phyloP scores from a whole-genome alignment of 2,888 invertebrate species.

The Habrosyne pyritoides region DNA sequence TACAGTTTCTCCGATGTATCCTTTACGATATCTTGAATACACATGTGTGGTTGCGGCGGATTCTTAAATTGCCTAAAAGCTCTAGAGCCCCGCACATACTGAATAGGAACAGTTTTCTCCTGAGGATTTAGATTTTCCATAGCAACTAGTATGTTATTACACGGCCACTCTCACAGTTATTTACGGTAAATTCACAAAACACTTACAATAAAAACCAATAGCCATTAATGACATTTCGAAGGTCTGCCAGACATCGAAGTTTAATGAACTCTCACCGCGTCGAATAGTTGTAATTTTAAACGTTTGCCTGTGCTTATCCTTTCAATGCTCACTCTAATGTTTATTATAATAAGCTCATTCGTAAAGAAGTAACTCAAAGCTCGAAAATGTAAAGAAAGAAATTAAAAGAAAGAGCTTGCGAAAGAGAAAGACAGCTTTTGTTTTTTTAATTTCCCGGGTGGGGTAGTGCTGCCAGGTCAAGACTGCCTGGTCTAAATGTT shows the following conservation, averaged over 20 bases:
- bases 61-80: constrained; percentile 88
- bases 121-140: constrained; percentile 74
- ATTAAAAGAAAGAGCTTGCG: constrained; percentile 48
- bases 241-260: constrained; percentile 60
- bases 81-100: constrained; percentile 83
- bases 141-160: constrained; percentile 40
- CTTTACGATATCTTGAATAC: constrained; percentile 86
- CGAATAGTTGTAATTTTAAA: constrained; percentile 36
- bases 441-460: constrained; percentile 32
- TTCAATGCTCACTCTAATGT: constrained; percentile 40
- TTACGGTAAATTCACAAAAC: constrained; percentile 50
- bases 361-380: constrained; percentile 46
- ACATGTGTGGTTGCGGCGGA: constrained; percentile 91
- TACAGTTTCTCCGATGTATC: constrained; percentile 83
- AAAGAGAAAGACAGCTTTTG: constrained; percentile 42
- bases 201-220: constrained; percentile 58
- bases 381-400: constrained; percentile 42
- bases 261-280: constrained; percentile 70
- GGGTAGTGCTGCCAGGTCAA: constrained; percentile 7
- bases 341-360: constrained; percentile 37
- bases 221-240: constrained; percentile 63
- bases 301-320: constrained; percentile 38
- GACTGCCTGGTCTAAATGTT: no score
- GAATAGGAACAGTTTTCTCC: constrained; percentile 77
- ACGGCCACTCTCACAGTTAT: constrained; percentile 32